Percentiles rank a stretch among this genome's conserved stretches.
Evolutionary conservation across 2,797 vertebrate species (phyloP).

Genomic region (Ficedula albicollis): DNA sequence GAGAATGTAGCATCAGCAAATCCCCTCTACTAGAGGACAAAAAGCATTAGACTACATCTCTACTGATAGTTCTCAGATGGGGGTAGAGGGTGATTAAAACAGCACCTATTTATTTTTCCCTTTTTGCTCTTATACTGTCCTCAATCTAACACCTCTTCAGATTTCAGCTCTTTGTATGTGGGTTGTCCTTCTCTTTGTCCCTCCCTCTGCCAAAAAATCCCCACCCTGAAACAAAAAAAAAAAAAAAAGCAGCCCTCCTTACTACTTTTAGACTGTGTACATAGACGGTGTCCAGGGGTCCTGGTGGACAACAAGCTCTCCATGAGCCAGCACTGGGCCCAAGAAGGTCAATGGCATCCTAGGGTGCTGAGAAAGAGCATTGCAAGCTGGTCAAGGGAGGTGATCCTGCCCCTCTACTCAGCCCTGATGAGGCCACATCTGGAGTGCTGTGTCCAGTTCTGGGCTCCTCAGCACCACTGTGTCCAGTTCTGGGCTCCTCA

Average conservation of each 20-base stretch:
- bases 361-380: neutral
- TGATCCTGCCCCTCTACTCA: neutral
- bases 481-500: neutral
- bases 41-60: neutral
- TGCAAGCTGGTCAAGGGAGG: accelerated
- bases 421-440: neutral
- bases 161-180: neutral
- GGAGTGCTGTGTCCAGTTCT: neutral
- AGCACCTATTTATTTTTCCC: neutral
- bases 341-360: neutral
- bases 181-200: neutral
- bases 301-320: neutral
- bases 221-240: neutral
- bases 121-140: neutral
- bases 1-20: neutral
- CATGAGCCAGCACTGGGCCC: neutral
- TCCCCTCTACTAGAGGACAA: neutral
- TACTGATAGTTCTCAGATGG: neutral
- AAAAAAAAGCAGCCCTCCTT: neutral
- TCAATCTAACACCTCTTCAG: neutral
- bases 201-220: accelerated
- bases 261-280: neutral
- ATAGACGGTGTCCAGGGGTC: neutral
- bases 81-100: neutral
- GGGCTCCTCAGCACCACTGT: neutral